These are phyloP conservation scores for Alitta virens DNA, from an alignment of 2,888 invertebrate species.

Conservation along the genomic window DNA sequence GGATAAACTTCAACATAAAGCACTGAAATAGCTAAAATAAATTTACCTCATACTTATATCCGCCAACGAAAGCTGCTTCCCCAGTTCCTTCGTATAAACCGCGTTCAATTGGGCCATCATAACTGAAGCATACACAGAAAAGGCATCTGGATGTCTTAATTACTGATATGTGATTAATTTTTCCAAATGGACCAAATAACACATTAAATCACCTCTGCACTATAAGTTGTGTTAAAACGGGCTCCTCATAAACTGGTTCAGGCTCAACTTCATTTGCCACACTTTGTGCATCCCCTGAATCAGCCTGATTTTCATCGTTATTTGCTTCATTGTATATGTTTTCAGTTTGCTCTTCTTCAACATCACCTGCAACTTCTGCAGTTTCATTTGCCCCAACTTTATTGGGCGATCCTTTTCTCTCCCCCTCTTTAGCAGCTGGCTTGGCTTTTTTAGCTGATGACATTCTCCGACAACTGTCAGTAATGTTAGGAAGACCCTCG, in stretches of 20 bases:
- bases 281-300: constrained; percentile 26
- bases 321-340: too few relatives aligned
- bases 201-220: constrained; percentile 39
- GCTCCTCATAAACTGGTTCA: constrained; percentile 52
- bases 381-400: not conserved
- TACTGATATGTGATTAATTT: too few relatives aligned
- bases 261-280: constrained; percentile 39
- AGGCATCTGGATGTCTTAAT: too few relatives aligned
- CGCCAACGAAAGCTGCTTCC: constrained; percentile 47
- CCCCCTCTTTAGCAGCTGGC: not conserved
- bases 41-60: constrained; percentile 50
- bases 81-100: constrained; percentile 55
- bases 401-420: not conserved
- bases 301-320: not conserved
- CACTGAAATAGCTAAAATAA: too few relatives aligned
- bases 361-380: not conserved
- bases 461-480: not conserved
- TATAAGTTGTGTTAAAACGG: constrained; percentile 48
- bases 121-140: constrained; percentile 39
- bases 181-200: too few relatives aligned
- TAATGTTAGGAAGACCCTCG: too few relatives aligned
- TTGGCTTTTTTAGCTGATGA: not conserved
- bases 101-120: constrained; percentile 48
- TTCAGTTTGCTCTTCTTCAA: not conserved
- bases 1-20: too few relatives aligned